Evolutionary conservation across 2,113 vertebrate genomes (phyloP), one percentile per base, ranked within the genome.

Genomic region (Ctenomys sociabilis): DNA sequence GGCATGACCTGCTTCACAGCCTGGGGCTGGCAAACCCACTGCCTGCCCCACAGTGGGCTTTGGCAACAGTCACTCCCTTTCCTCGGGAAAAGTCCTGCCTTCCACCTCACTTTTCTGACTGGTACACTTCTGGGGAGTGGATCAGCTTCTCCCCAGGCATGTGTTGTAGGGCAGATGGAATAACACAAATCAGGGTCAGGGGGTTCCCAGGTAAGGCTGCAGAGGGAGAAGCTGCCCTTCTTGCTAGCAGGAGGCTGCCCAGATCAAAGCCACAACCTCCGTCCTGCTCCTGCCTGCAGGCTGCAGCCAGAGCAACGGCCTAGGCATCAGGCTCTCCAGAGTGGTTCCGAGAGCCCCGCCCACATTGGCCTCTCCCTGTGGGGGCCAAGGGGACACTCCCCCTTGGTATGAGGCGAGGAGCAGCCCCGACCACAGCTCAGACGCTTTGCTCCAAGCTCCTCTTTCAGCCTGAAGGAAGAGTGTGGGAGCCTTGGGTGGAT

Each of bases 361-460:
- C 61, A 49, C 1, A 22, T 0, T n/a, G 43, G 49, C 57, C 30
- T 70, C 54, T 78, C 40, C 57, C 37, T 61, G 35, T 30, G 40
- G 80, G 13, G 28, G 5, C 21, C 35, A 28, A 43, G 5, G 13
- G 14, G 26, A 28, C 12, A 64, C 12, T 86, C 57, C n/a, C 19
- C 19, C 37, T 77, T 52, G 19, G 72, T n/a, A 11, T 35, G 35
- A n/a, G 61, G 2, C 0, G 6, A 26, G 6, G 72, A 63, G n/a
- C 0, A 6, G 24, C 43, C 43, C n/a, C 30, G 52, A 28, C 32
- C 2, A 28, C 72, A 11, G 21, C n/a, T n/a, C 0, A 0, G 0
- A 45, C 24, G 35, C 45, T 28, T 17, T 30, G 77, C 81, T 90
- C 70, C 6, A 85, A 88, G 59, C 21, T 40, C 21, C 24, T 59